These are phyloP conservation scores for Elachura formosa DNA, from an alignment of 2,113 vertebrate species.

Conservation along the genomic window DNA sequence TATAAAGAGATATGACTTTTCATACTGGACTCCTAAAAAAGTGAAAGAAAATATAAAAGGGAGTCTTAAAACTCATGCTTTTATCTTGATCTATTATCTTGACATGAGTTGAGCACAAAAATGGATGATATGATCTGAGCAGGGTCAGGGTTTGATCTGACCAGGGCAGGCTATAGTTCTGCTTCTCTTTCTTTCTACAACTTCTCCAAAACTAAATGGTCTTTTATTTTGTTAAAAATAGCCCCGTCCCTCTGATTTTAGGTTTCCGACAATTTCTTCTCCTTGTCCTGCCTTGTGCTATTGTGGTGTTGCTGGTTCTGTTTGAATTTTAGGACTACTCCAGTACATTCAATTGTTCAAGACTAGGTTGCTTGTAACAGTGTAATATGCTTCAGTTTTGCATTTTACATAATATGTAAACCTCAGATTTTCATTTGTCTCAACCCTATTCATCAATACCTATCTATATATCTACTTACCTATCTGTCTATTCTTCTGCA, in stretches of 20 bases:
- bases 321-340: neutral
- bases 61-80: neutral
- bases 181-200: neutral
- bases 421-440: neutral
- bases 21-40: neutral
- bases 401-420: neutral
- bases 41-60: neutral
- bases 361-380: neutral
- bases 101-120: neutral
- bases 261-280: neutral
- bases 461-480: neutral
- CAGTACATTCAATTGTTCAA: neutral
- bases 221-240: conserved; percentile 19
- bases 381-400: neutral
- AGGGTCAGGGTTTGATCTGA: neutral
- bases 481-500: neutral
- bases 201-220: neutral
- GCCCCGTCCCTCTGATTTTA: neutral
- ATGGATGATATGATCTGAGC: neutral
- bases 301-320: neutral
- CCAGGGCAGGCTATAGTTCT: neutral
- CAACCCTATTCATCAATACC: neutral
- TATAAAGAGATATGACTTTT: neutral
- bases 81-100: neutral
- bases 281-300: neutral